These are phyloP conservation scores for Coilia nasus DNA, from an alignment of 2,797 vertebrate species.

Conservation along the genomic window DNA sequence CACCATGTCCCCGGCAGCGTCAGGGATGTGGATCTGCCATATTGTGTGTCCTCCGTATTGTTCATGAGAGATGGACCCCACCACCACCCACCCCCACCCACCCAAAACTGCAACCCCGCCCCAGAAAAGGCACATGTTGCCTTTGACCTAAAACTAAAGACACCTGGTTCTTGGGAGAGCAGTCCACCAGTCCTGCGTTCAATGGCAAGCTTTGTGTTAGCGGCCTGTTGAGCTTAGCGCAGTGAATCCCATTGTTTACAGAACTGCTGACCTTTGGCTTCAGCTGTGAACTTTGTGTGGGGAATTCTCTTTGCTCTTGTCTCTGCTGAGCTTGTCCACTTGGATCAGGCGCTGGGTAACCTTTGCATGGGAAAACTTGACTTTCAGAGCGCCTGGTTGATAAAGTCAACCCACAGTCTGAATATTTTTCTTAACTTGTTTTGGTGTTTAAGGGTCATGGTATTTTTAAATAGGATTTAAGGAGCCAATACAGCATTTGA, in stretches of 20 bases:
- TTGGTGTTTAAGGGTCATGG: background rate
- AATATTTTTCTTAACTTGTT: background rate
- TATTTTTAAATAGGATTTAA: background rate
- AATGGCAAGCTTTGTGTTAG: conserved; percentile 59
- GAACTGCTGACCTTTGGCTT: conserved; percentile 66
- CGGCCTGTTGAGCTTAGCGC: conserved; percentile 64
- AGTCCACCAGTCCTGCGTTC: conserved; percentile 52
- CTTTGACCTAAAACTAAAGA: conserved; percentile 43
- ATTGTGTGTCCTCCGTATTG: conserved; percentile 35
- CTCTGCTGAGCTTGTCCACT: conserved; percentile 30
- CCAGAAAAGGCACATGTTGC: conserved; percentile 39
- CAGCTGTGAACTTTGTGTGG: conserved; percentile 67
- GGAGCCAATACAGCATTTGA: background rate
- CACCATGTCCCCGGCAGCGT: conserved; percentile 56
- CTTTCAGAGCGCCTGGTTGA: background rate
- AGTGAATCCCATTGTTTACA: conserved; percentile 58
- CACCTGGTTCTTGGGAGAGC: conserved; percentile 45
- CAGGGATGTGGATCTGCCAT: conserved; percentile 54
- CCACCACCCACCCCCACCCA: background rate
- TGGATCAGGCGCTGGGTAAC: background rate
- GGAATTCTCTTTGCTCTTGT: conserved; percentile 55
- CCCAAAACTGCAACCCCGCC: background rate
- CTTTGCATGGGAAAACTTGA: conserved; percentile 22
- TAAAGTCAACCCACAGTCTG: background rate
- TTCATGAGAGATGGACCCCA: conserved; percentile 31